Percentiles rank a stretch among this genome's conserved stretches.
phyloP scores from a whole-genome alignment of 2,113 vertebrate species.

The Semnornis frantzii region DNA sequence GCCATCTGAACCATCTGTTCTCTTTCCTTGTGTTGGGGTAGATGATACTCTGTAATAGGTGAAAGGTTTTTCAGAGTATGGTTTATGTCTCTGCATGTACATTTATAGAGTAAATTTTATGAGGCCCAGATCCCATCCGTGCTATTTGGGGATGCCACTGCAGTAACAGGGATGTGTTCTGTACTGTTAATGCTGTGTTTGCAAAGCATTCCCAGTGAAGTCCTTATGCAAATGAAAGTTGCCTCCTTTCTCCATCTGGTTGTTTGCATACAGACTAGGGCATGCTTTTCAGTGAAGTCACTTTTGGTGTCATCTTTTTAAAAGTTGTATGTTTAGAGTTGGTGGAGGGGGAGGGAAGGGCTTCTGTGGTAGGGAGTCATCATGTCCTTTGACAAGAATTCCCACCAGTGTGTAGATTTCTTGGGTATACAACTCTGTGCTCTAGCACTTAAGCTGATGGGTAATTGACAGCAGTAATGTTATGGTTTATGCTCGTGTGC shows the following conservation, averaged over 20 bases:
- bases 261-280: not conserved
- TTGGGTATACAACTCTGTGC: not conserved
- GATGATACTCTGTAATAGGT: not conserved
- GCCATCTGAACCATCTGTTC: constrained; percentile 49
- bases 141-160: not conserved
- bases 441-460: not conserved
- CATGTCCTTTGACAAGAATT: not conserved
- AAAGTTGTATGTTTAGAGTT: not conserved
- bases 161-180: constrained; percentile 10
- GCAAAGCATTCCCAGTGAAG: constrained; percentile 34
- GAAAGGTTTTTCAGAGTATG: constrained; percentile 14
- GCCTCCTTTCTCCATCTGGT: constrained; percentile 11
- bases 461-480: not conserved
- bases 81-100: not conserved
- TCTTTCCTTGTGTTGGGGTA: not conserved
- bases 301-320: not conserved
- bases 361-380: not conserved
- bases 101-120: not conserved
- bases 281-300: not conserved
- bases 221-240: constrained; percentile 10
- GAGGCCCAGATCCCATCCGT: not conserved
- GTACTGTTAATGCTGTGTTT: constrained; percentile 13
- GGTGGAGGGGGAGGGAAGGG: not conserved
- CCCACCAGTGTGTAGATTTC: not conserved
- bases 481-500: not conserved